Conservation (phyloP, 2,797 vertebrate genomes). For the Heterohyrax brucei region DNA sequence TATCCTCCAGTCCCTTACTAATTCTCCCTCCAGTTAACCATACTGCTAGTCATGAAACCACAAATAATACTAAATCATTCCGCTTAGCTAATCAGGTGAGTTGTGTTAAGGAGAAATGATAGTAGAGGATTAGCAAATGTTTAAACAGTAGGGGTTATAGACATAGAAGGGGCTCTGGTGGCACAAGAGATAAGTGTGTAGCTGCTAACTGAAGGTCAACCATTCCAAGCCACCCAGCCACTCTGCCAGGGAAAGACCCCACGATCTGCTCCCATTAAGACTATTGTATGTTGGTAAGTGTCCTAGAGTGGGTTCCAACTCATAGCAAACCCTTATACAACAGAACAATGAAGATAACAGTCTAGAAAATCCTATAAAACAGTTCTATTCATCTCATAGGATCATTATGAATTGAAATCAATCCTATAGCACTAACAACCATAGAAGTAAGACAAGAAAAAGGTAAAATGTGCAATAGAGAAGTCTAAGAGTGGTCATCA, state of each 20-base stretch:
- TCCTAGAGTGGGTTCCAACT: too few relatives aligned
- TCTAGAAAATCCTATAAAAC: not conserved
- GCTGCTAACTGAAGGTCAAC: not conserved
- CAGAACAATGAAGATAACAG: too few relatives aligned
- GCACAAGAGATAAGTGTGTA: not conserved
- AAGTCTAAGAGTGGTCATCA: not conserved
- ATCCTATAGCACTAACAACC: not conserved
- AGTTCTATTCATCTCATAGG: not conserved
- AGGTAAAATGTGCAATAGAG: not conserved
- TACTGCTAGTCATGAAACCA: too few relatives aligned
- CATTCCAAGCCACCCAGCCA: not conserved
- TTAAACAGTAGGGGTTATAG: not conserved
- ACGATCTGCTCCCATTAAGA: not conserved
- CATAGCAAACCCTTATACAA: too few relatives aligned
- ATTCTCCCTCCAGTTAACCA: too few relatives aligned
- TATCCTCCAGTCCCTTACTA: not conserved
- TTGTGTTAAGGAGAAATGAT: constrained; percentile 27
- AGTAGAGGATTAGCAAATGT: not conserved
- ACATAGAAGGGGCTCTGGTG: not conserved
- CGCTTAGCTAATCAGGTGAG: too few relatives aligned
- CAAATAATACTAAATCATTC: too few relatives aligned
- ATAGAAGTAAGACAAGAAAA: not conserved
- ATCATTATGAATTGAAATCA: not conserved
- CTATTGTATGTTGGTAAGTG: too few relatives aligned
- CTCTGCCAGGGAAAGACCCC: not conserved